Percentiles rank a stretch among this genome's conserved stretches.
Evolutionary conservation across 2,888 invertebrate species (phyloP).

Genomic region (Pheosia tremula): DNA sequence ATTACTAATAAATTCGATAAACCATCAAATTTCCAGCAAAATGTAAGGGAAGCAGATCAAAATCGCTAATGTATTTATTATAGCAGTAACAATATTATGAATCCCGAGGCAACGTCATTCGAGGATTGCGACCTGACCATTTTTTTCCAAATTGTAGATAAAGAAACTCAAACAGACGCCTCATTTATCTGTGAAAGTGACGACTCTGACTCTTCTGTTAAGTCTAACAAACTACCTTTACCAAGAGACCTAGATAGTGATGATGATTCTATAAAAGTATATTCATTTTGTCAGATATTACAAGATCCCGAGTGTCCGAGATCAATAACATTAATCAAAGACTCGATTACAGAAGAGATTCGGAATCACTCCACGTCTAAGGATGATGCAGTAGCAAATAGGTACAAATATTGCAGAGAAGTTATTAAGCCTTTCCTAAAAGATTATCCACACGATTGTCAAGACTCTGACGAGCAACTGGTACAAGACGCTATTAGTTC

Average conservation of each 20-base stretch:
- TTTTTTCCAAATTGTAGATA: slow-evolving; percentile 34
- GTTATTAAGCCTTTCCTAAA: slow-evolving; percentile 52
- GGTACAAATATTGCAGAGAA: slow-evolving; percentile 54
- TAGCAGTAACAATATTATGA: slow-evolving; percentile 45
- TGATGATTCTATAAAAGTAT: slow-evolving; percentile 40
- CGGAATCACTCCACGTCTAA: slow-evolving; percentile 23
- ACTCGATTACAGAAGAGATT: slow-evolving; percentile 46
- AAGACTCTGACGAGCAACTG: slow-evolving; percentile 42
- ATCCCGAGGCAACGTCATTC: slow-evolving; percentile 35
- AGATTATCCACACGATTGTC: slow-evolving; percentile 34
- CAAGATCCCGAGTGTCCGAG: slow-evolving; percentile 42
- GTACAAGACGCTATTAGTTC: slow-evolving; percentile 38
- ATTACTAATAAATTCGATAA: not conserved
- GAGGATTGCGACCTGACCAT: slow-evolving; percentile 30
- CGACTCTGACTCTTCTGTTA: slow-evolving; percentile 2
- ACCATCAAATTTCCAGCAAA: slow-evolving; percentile 13
- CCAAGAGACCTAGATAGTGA: slow-evolving; percentile 31
- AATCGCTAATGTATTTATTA: slow-evolving; percentile 3
- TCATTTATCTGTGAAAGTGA: not conserved
- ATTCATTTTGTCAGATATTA: slow-evolving; percentile 45
- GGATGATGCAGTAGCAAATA: slow-evolving; percentile 29
- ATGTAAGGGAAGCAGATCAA: slow-evolving; percentile 23
- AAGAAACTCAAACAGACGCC: slow-evolving; percentile 47
- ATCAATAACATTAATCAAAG: slow-evolving; percentile 43
- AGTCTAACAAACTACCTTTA: slow-evolving; percentile 21